Base-by-base conservation (phyloP, 2,888 invertebrate genomes). In the Didymodactylos carnosus region DNA sequence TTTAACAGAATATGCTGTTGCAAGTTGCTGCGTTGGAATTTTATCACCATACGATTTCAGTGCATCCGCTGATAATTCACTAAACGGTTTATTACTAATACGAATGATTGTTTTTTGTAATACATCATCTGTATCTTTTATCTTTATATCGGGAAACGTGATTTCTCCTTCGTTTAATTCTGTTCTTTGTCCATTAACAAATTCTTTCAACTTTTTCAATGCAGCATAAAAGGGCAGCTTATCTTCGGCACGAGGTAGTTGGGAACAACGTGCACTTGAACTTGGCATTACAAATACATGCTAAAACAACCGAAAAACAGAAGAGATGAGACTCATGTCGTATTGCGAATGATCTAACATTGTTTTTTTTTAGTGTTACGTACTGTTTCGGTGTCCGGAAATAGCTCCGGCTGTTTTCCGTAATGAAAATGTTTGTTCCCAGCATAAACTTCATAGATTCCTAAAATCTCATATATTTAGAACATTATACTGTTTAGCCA, bases 271-370 rank as follows among this genome's bases (percentile, higher is more conserved):
- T 71, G 95, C 94, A 81, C 93, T 94, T 72, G 94, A 94, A 73
- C 94, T 95, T 77, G 95, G 95, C 94, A 95, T 94, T 82, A 97
- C 95, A 91, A 92, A 97, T 87, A 94, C 91, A 83, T 91, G 90
- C 94, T 94, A 87, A 19, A 86, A 86, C 72, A 79, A 76, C 77
- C 78, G 77, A 53, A 73, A 49, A 76, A 41, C 13, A 6, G 5
- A 70, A 23, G 11, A 7, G 35, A 29, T 39, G n/a, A 10, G 40
- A 19, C n/a, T 4, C 23, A 39, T 7, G 3, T 39, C n/a, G 23
- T 69, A 39, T 7, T 6, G 11, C 27, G 8, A 51, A 11, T 16
- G 14, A 16, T 46, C n/a, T 8, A 46, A 19, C 23, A 5, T n/a
- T 43, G 3, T 3, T 16, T 43, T 43, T 43, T n/a, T 23, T 41